Evolutionary conservation across 2,888 invertebrate species (phyloP), one percentile per base, ranked within the genome.

Genomic region (Quadroppia sp.): DNA sequence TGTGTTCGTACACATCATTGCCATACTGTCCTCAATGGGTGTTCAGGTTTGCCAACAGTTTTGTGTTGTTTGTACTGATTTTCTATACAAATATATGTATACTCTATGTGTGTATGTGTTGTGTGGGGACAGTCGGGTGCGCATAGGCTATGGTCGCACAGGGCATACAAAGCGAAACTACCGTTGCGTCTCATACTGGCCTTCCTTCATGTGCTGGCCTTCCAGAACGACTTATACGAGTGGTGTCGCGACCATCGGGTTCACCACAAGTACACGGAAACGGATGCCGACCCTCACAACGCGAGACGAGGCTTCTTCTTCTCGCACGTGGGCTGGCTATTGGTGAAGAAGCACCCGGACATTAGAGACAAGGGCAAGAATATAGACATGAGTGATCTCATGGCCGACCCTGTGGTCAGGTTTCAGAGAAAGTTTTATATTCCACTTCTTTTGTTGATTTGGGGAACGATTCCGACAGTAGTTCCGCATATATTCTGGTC

Each of bases 61-160:
- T 11, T n/a, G n/a, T n/a, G n/a, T n/a, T n/a, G n/a, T n/a, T n/a
- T n/a, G n/a, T n/a, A n/a, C n/a, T n/a, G n/a, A n/a, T n/a, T n/a
- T n/a, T n/a, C n/a, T n/a, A n/a, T n/a, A n/a, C n/a, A n/a, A n/a
- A n/a, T n/a, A n/a, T n/a, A n/a, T n/a, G n/a, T n/a, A n/a, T n/a
- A n/a, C n/a, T 36, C 4, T 36, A 48, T 48, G n/a, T 48, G 15
- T n/a, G 4, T 48, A 48, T 9, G 48, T 48, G 15, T 48, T 48
- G 2, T 53, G n/a, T 30, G 2, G 17, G 28, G 28, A n/a, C 17
- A 59, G 59, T 59, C 59, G 30, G 97, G 96, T 2, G 94, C 94
- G 0, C 97, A 97, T 81, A 86, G 97, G 78, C 86, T 95, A 17
- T 97, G 94, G 94, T 89, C 94, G 0, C 97, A 97, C 83, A 86